Evolutionary conservation across 1,140 invertebrate species (phyloP).

Genomic region (Zaprionus taronus): DNA sequence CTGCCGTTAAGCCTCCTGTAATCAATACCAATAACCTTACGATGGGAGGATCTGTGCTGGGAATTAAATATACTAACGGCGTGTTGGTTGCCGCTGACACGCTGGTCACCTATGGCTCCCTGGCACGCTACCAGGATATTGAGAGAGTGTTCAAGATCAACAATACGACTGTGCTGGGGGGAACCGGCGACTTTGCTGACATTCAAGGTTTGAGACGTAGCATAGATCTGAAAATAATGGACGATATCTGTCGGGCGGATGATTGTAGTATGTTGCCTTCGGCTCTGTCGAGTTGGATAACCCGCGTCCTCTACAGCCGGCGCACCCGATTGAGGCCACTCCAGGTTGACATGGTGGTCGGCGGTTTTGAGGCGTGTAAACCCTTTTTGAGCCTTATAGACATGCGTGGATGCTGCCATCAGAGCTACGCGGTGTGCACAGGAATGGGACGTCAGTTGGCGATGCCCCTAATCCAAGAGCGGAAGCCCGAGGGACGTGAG

Average conservation of each 20-base stretch:
- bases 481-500: slow-evolving; percentile 87
- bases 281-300: slow-evolving; percentile 95
- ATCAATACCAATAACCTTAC: slow-evolving; percentile 88
- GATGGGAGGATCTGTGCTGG: slow-evolving; percentile 96
- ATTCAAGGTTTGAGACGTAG: slow-evolving; percentile 94
- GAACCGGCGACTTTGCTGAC: slow-evolving; percentile 97
- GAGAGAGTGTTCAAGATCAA: slow-evolving; percentile 95
- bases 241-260: slow-evolving; percentile 95
- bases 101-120: slow-evolving; percentile 95
- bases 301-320: slow-evolving; percentile 95
- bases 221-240: slow-evolving; percentile 95
- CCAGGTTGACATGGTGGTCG: slow-evolving; percentile 96
- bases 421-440: slow-evolving; percentile 92
- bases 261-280: slow-evolving; percentile 93
- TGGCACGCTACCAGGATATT: slow-evolving; percentile 93
- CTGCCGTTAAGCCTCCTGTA: background rate
- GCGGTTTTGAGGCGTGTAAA: slow-evolving; percentile 90
- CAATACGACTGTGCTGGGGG: slow-evolving; percentile 92
- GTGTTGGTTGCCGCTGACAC: slow-evolving; percentile 96
- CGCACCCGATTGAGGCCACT: slow-evolving; percentile 95
- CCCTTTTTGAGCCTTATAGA: slow-evolving; percentile 95
- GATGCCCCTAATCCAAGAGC: slow-evolving; percentile 91
- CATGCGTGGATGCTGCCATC: slow-evolving; percentile 94
- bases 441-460: slow-evolving; percentile 95
- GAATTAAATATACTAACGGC: slow-evolving; percentile 93